Percentiles rank a stretch among this genome's conserved stretches.
Conservation (phyloP, 2,888 invertebrate species). For the Sthenelais limicola region DNA sequence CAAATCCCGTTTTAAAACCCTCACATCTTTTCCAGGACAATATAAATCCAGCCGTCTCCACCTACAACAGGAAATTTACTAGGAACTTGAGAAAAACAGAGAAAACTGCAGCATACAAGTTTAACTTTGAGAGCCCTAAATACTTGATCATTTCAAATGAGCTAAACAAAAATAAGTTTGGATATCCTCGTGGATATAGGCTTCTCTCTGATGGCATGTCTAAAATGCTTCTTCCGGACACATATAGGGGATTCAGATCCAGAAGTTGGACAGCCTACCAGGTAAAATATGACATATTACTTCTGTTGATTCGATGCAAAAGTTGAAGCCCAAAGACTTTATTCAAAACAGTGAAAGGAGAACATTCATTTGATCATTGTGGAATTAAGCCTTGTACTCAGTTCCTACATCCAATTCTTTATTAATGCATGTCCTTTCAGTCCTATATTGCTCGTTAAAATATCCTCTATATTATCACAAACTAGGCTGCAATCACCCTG, state of each 20-base stretch:
- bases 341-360: no score
- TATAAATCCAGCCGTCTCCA: not conserved
- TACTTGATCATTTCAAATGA: constrained; percentile 59
- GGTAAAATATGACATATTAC: constrained; percentile 17
- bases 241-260: constrained; percentile 58
- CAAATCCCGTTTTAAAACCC: no score
- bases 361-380: not conserved
- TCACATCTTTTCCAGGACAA: not conserved
- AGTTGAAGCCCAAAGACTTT: no score
- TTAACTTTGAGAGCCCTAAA: constrained; percentile 63
- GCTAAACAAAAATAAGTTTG: constrained; percentile 49
- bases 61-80: constrained; percentile 41
- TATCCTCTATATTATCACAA: not conserved
- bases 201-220: constrained; percentile 58
- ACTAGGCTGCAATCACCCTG: constrained; percentile 41
- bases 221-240: constrained; percentile 58
- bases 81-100: constrained; percentile 56
- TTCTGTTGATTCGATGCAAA: not conserved
- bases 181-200: constrained; percentile 58
- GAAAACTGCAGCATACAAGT: constrained; percentile 56
- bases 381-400: not conserved
- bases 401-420: no score
- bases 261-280: constrained; percentile 58
- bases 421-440: no score
- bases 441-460: no score